These are phyloP conservation scores for Holothuria glaberrima DNA, from an alignment of 35 echinoderm and acorn worm genomes.

Conservation along the genomic window DNA sequence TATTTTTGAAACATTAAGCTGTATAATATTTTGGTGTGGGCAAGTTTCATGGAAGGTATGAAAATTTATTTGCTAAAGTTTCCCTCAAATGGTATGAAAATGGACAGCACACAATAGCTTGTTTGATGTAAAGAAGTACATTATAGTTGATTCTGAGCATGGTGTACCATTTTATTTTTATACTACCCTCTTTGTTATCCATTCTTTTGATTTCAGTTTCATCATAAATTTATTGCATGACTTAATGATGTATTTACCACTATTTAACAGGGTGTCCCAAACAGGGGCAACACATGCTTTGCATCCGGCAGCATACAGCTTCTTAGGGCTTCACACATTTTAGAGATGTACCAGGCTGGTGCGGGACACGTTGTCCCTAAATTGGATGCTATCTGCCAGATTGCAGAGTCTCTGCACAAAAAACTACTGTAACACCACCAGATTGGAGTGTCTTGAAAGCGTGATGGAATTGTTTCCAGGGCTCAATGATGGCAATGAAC, in stretches of 20 bases:
- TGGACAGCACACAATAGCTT: no score
- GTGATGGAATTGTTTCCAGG: neutral
- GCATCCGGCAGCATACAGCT: neutral
- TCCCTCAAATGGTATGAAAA: no score
- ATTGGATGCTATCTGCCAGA: neutral
- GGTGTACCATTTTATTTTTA: no score
- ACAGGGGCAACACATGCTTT: slow-evolving; percentile 21
- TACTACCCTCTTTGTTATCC: no score
- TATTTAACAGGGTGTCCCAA: slow-evolving; percentile 13
- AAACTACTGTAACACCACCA: neutral
- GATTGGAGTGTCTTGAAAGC: neutral
- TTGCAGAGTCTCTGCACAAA: neutral
- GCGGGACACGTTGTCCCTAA: neutral
- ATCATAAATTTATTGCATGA: no score
- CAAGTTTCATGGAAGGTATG: no score
- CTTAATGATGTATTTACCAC: neutral
- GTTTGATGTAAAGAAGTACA: no score
- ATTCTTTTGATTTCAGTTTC: no score
- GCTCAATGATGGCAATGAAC: slow-evolving; percentile 11
- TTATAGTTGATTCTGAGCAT: no score
- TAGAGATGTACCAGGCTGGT: neutral
- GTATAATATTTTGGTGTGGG: no score
- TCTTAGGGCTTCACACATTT: neutral
- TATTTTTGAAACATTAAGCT: no score
- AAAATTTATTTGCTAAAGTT: no score